A percentile compares a stretch with the other conserved stretches of the same genome.
Evolutionary conservation across 2,888 invertebrate genomes (phyloP).

Genomic region (Dolomedes plantarius): DNA sequence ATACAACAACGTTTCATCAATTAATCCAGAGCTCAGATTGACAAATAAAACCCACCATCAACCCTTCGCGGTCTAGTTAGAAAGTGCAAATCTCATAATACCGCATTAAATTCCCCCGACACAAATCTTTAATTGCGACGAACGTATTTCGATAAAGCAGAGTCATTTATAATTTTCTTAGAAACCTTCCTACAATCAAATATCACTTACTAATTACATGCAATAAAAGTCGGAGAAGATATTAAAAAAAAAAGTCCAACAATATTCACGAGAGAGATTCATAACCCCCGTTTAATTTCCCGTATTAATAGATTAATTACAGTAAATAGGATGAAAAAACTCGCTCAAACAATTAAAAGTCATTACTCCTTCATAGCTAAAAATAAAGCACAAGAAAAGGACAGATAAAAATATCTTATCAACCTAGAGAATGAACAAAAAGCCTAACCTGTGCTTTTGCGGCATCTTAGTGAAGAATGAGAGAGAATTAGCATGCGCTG

Average conservation of each 20-base stretch:
- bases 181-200: neutral
- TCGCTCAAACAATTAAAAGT: constrained; percentile 50
- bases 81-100: no score
- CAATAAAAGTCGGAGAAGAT: neutral
- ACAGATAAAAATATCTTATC: constrained; percentile 70
- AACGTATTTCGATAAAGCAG: neutral
- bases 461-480: constrained; percentile 62
- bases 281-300: constrained; percentile 31
- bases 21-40: no score
- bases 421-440: constrained; percentile 39
- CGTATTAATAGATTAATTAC: constrained; percentile 57
- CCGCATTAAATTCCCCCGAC: no score
- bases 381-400: constrained; percentile 55
- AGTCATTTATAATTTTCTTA: neutral
- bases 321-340: constrained; percentile 52
- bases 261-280: neutral
- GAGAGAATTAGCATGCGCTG: constrained; percentile 64
- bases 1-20: no score
- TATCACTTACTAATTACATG: neutral
- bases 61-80: no score
- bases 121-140: no score
- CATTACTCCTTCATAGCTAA: constrained; percentile 61
- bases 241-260: neutral
- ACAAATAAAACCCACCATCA: no score
- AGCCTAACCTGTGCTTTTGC: constrained; percentile 35